Base-by-base conservation (phyloP, 2,888 invertebrate genomes). In the Bhutanitis thaidina region DNA sequence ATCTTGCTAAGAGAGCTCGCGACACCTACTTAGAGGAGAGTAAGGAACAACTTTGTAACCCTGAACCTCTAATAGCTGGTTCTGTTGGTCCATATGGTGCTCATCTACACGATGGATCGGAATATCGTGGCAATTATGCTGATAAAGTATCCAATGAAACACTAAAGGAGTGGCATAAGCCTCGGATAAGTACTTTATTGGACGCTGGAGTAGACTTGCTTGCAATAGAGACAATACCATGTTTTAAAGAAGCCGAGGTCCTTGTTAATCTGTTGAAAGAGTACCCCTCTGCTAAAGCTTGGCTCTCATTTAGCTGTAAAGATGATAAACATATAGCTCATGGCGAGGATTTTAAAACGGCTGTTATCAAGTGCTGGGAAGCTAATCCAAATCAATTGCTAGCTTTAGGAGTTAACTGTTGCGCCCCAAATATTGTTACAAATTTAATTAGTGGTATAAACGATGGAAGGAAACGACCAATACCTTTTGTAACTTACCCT, bases 81-180 rank as follows among this genome's bases (percentile, higher is more conserved):
- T 96, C 97, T 0, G 92, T 98, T 15, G 98, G 98, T 0, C 96
- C 98, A 0, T 98, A 96, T 71, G 98, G 97, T 0, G 98, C 97
- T 0, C 93, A 93, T 64, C 85, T 97, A 47, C 93, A 95, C 62
- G 96, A 98, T 74, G 95, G 94, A 1, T 98, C 98, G 0, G 98
- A 98, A 77, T 98, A 98, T 77, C 93, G 92, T 1, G 98, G 98
- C 0, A 87, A 87, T 34, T 96, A 96, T 72, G 93, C 93, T 0
- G 91, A 92, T 47, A 89, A 73, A 45, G 92, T 93, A 0, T 71
- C 92, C 0, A 79, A 80, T 1, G 90, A 93, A 25, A 83, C 90
- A 27, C 91, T 98, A 67, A 91, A 90, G 30, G 91, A 94, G 20
- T 97, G 97, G 96, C 98, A 98, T 80, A 90, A 92, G 43, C 93